Evolutionary conservation across 1,140 invertebrate genomes (phyloP).

Genomic region (Sinonovacula constricta): DNA sequence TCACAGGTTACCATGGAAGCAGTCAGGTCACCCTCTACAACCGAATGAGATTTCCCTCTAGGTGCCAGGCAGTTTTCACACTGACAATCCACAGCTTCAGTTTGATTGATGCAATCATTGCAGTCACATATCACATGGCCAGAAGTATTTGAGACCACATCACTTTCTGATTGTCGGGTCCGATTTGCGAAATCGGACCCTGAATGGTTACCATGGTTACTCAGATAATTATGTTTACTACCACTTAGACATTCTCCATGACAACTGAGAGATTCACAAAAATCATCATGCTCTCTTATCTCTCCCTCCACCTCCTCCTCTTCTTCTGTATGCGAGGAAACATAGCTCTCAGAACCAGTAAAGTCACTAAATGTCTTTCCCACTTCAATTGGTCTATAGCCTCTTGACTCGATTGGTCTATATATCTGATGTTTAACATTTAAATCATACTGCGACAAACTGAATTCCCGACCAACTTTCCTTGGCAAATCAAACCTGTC

Average conservation of each 20-base stretch:
- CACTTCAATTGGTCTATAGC: not conserved
- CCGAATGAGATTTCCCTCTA: slow-evolving; percentile 9
- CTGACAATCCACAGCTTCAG: slow-evolving; percentile 9
- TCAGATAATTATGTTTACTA: not conserved
- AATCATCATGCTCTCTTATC: not conserved
- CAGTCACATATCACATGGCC: slow-evolving; percentile 43
- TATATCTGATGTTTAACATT: slow-evolving; percentile 1
- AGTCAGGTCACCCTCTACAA: not conserved
- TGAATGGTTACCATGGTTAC: not conserved
- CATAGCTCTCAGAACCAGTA: too few relatives aligned
- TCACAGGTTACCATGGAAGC: slow-evolving; percentile 16
- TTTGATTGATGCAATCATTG: slow-evolving; percentile 35
- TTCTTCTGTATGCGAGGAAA: not conserved
- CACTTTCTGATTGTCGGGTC: not conserved
- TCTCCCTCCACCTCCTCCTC: slow-evolving; percentile 3
- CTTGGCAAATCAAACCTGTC: slow-evolving; percentile 3
- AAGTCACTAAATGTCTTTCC: not conserved
- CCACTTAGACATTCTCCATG: not conserved
- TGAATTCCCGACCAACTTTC: slow-evolving; percentile 15
- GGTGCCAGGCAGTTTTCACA: slow-evolving; percentile 33
- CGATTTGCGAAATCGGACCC: not conserved
- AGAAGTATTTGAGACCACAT: not conserved
- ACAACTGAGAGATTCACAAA: not conserved
- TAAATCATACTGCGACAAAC: slow-evolving; percentile 35
- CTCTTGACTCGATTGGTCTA: not conserved